Conservation (phyloP, 2,888 invertebrate genomes). For the Calliscelio sp. region DNA sequence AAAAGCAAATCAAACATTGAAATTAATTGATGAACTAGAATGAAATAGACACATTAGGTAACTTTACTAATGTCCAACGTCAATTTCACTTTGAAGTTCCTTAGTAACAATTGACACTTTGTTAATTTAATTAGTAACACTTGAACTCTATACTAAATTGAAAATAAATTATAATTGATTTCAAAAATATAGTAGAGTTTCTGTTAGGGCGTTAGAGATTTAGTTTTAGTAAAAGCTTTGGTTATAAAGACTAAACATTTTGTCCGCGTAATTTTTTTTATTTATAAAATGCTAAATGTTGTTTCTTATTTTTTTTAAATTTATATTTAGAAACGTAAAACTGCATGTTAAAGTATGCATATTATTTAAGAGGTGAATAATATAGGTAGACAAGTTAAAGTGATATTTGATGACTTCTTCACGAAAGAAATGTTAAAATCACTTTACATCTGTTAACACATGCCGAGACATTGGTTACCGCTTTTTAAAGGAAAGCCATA, state of each 20-base stretch:
- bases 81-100: neutral
- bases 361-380: too few species aligned
- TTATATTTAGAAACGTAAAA: too few species aligned
- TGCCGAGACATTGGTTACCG: neutral
- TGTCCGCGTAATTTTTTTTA: too few species aligned
- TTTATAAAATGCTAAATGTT: too few species aligned
- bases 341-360: too few species aligned
- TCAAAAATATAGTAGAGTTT: too few species aligned
- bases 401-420: neutral
- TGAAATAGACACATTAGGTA: neutral
- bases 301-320: too few species aligned
- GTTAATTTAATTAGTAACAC: constrained; percentile 15
- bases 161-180: neutral
- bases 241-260: too few species aligned
- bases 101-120: constrained; percentile 14
- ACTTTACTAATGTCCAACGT: neutral
- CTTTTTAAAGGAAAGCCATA: neutral
- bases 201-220: too few species aligned
- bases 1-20: constrained; percentile 35
- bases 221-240: too few species aligned
- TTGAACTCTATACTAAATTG: neutral
- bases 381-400: neutral
- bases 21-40: neutral
- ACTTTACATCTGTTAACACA: neutral
- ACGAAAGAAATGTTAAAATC: neutral